A percentile compares a stretch with the other conserved stretches of the same genome.
Evolutionary conservation across 1,140 invertebrate genomes (phyloP).

Genomic region (Anastrepha obliqua): DNA sequence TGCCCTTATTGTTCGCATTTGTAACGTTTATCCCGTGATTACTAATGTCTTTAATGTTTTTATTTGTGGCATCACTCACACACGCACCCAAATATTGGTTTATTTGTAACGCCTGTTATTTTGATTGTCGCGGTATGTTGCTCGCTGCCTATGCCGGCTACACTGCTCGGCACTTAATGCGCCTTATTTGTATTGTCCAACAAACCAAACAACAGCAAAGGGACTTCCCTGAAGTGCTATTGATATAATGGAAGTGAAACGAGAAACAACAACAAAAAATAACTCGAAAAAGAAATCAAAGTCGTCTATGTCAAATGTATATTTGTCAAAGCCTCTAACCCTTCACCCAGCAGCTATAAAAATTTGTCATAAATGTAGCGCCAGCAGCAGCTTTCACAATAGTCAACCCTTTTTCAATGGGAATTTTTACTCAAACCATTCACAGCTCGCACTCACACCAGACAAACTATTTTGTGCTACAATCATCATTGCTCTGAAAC

Average conservation of each 20-base stretch:
- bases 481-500: background rate
- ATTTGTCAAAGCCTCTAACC: background rate
- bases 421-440: background rate
- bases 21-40: conserved; percentile 41
- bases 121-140: background rate
- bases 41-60: conserved; percentile 49
- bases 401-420: background rate
- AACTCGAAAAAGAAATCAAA: background rate
- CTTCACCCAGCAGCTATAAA: background rate
- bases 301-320: background rate
- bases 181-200: background rate
- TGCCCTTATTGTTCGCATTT: conserved; percentile 41
- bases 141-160: background rate
- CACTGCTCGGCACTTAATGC: background rate
- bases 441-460: background rate
- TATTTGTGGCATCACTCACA: background rate
- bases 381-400: background rate
- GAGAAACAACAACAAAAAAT: background rate
- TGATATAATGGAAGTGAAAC: background rate
- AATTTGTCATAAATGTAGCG: conserved; percentile 19
- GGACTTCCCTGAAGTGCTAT: conserved; percentile 21
- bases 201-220: background rate
- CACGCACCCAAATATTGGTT: background rate
- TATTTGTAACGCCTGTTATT: background rate
- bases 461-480: background rate